phyloP scores from a whole-genome alignment of 1,140 invertebrate genomes.

The Stegodyphus mimosarum region DNA sequence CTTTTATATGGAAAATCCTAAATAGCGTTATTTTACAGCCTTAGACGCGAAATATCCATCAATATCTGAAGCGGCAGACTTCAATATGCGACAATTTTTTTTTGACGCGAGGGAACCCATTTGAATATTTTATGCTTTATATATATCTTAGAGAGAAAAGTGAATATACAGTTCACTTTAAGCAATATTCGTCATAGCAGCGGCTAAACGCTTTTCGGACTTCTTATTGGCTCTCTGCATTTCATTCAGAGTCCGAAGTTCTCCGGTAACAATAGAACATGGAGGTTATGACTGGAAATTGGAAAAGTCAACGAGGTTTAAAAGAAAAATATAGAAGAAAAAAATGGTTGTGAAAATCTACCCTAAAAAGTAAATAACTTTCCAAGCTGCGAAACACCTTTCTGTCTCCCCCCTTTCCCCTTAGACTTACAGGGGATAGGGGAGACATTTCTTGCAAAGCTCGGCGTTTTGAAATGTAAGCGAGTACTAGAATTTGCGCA shows the following conservation, averaged over 20 bases:
- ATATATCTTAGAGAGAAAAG: neutral
- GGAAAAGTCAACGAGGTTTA: constrained; percentile 57
- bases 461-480: constrained; percentile 26
- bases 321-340: constrained; percentile 18
- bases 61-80: neutral
- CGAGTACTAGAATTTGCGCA: constrained; percentile 8
- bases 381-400: neutral
- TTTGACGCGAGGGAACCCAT: neutral
- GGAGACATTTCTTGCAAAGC: constrained; percentile 36
- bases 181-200: neutral
- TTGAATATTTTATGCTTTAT: neutral
- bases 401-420: neutral
- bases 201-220: neutral
- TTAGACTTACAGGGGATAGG: neutral
- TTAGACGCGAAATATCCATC: neutral
- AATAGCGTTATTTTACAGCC: neutral
- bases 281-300: constrained; percentile 4
- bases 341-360: constrained; percentile 11
- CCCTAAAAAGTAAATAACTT: constrained; percentile 46
- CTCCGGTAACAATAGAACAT: neutral
- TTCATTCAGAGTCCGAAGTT: neutral
- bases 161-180: neutral
- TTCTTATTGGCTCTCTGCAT: neutral
- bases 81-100: neutral
- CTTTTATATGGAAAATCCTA: neutral